These are phyloP conservation scores for Halictus quadricinctus DNA, from an alignment of 2,888 invertebrate genomes.

Conservation along the genomic window DNA sequence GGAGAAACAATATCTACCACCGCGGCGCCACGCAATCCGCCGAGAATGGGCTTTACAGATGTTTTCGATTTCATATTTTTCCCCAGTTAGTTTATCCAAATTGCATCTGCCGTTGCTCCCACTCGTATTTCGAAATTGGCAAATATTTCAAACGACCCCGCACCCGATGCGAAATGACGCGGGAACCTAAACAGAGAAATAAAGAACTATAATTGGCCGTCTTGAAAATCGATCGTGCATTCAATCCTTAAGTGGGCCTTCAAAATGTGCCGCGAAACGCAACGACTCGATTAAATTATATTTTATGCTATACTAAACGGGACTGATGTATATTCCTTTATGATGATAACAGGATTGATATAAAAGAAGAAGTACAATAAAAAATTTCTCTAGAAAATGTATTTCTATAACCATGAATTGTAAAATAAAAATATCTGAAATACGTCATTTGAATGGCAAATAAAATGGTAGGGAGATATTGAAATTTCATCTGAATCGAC, in stretches of 20 bases:
- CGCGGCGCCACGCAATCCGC: neutral
- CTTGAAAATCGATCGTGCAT: neutral
- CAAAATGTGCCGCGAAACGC: too few species aligned
- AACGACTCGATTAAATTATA: neutral
- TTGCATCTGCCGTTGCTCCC: neutral
- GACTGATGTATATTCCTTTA: neutral
- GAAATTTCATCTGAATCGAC: too few species aligned
- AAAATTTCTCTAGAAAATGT: too few species aligned
- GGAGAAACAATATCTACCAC: slow-evolving; percentile 29
- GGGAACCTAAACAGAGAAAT: neutral
- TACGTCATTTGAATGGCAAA: neutral
- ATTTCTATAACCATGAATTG: too few species aligned
- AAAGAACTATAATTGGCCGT: neutral
- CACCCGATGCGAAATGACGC: neutral
- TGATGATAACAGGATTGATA: neutral
- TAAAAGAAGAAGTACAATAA: too few species aligned
- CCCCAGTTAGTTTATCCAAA: slow-evolving; percentile 6
- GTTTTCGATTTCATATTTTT: slow-evolving; percentile 13
- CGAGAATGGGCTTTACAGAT: slow-evolving; percentile 15
- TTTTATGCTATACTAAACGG: neutral
- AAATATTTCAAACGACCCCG: neutral
- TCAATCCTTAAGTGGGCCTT: neutral
- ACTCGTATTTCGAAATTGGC: neutral
- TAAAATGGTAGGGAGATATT: too few species aligned
- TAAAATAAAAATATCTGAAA: too few species aligned